Percentiles rank a stretch among this genome's conserved stretches.
Conservation (phyloP, 2,113 vertebrate genomes). For the Cheilinus undulatus region DNA sequence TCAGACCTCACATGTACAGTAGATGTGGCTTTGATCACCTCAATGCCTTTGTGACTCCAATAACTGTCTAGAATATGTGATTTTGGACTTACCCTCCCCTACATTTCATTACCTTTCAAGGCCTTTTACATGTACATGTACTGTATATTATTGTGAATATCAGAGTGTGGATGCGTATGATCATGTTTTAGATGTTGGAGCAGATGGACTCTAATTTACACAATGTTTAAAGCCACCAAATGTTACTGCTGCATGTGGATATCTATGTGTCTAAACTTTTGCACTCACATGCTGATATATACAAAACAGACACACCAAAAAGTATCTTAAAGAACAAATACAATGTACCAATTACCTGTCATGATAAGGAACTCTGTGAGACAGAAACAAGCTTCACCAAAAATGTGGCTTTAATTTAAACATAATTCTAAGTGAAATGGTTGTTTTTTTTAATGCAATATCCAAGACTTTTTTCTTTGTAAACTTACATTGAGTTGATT, state of each 20-base stretch:
- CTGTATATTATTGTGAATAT: conserved; percentile 72
- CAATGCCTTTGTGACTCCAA: conserved; percentile 78
- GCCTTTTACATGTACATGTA: conserved; percentile 75
- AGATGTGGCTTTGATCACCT: conserved; percentile 80
- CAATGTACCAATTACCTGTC: neutral
- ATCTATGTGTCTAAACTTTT: conserved; percentile 41
- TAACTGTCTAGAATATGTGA: conserved; percentile 54
- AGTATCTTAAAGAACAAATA: conserved; percentile 26
- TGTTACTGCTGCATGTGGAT: conserved; percentile 71
- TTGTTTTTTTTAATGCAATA: conserved; percentile 53
- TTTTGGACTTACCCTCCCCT: conserved; percentile 46
- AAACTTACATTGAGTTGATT: conserved; percentile 37
- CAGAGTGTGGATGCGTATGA: conserved; percentile 35
- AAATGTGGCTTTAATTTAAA: conserved; percentile 50
- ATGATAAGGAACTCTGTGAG: conserved; percentile 11
- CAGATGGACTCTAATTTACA: conserved; percentile 39
- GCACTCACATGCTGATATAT: conserved; percentile 46
- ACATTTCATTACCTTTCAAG: conserved; percentile 72
- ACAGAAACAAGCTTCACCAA: conserved; percentile 28
- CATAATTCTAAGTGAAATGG: conserved; percentile 23
- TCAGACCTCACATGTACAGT: conserved; percentile 72
- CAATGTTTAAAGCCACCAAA: conserved; percentile 56
- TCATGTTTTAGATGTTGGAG: conserved; percentile 35
- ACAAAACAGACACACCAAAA: conserved; percentile 26
- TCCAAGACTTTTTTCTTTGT: conserved; percentile 43